A percentile compares a stretch with the other conserved stretches of the same genome.
phyloP scores from a whole-genome alignment of 2,888 invertebrate genomes.

The Proisotoma minuta region DNA sequence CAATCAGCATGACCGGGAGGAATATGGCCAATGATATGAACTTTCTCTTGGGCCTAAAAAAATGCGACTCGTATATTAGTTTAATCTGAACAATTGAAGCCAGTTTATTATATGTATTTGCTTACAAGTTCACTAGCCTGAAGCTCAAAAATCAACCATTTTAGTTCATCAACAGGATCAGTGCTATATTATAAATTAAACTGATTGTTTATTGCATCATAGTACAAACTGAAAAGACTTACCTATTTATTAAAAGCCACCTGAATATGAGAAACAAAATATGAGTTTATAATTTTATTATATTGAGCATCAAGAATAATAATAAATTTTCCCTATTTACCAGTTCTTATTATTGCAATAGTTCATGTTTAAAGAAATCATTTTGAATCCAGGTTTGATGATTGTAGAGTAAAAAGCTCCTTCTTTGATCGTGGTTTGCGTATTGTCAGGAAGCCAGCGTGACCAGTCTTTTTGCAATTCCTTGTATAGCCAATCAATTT shows the following conservation, averaged over 20 bases:
- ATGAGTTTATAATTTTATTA: neutral
- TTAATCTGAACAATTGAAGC: neutral
- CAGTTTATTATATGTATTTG: neutral
- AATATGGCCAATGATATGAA: constrained; percentile 95
- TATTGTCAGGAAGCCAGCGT: constrained; percentile 82
- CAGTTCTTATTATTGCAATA: constrained; percentile 94
- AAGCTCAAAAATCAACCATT: constrained; percentile 90
- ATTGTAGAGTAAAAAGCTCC: constrained; percentile 89
- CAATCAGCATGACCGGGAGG: constrained; percentile 92
- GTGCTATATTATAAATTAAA: too few relatives aligned
- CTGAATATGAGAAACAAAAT: constrained; percentile 51
- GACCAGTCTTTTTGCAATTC: constrained; percentile 85
- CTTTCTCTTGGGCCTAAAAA: constrained; percentile 73
- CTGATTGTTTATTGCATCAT: too few relatives aligned
- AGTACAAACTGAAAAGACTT: too few relatives aligned
- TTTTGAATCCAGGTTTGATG: constrained; percentile 80
- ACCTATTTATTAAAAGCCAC: constrained; percentile 86
- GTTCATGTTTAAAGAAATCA: constrained; percentile 93
- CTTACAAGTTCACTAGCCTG: constrained; percentile 77
- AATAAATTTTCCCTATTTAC: constrained; percentile 53
- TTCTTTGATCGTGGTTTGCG: constrained; percentile 74
- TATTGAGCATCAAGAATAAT: too few relatives aligned
- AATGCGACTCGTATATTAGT: neutral
- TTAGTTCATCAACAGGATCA: constrained; percentile 89
- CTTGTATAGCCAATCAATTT: constrained; percentile 87